Percentiles rank a stretch among this genome's conserved stretches.
phyloP scores from a whole-genome alignment of 2,113 vertebrate genomes.

The Centrocercus urophasianus region DNA sequence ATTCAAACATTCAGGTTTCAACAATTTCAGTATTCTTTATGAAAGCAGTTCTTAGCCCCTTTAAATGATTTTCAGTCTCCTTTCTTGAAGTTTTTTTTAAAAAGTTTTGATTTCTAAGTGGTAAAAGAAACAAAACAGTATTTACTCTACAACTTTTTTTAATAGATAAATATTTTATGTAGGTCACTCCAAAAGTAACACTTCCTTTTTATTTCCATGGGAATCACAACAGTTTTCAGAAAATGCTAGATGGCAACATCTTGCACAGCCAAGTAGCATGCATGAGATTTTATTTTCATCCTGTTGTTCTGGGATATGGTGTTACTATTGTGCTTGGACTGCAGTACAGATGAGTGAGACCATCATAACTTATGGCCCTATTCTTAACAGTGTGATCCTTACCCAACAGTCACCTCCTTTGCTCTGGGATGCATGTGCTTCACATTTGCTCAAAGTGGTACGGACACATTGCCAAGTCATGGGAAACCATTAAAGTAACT shows the following conservation, averaged over 20 bases:
- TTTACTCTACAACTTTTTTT: neutral
- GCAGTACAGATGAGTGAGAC: neutral
- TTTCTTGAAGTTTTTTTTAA: neutral
- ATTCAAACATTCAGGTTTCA: neutral
- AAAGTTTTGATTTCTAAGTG: neutral
- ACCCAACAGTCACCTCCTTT: neutral
- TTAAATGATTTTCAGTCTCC: neutral
- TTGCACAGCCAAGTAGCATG: neutral
- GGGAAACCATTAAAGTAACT: neutral
- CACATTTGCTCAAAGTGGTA: neutral
- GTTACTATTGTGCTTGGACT: neutral
- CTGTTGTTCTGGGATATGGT: neutral
- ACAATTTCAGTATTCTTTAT: neutral
- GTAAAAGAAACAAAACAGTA: neutral
- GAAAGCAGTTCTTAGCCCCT: neutral
- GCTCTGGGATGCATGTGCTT: neutral
- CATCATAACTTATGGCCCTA: neutral
- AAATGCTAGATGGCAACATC: neutral
- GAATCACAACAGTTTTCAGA: neutral
- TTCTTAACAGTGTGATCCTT: neutral
- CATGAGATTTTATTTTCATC: neutral
- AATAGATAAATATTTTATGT: neutral
- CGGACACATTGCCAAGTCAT: neutral
- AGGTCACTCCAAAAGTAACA: too few relatives aligned
- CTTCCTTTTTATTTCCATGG: too few relatives aligned